phyloP scores from a whole-genome alignment of 2,797 vertebrate species.

The Lutjanus argentimaculatus region DNA sequence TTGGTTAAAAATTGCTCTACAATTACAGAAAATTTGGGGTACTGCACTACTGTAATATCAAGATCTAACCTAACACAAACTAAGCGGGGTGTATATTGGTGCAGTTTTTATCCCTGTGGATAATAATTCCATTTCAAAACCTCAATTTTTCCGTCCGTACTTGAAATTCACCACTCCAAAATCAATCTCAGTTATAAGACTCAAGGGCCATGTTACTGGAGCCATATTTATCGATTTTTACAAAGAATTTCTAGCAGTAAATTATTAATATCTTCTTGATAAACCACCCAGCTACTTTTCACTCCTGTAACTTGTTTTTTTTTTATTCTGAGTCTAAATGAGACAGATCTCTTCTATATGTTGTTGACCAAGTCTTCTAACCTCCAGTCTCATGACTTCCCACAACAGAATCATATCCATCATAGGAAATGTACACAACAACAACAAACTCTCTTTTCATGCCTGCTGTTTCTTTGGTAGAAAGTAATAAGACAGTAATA shows the following conservation, averaged over 20 bases:
- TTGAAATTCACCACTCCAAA: constrained; percentile 3
- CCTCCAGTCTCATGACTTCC: not conserved
- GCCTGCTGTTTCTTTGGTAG: not conserved
- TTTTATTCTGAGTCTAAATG: not conserved
- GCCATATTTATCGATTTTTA: constrained; percentile 1
- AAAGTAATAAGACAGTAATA: constrained; percentile 10
- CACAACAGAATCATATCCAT: not conserved
- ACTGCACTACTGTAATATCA: not conserved
- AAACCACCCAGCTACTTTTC: not conserved
- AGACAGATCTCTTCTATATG: not conserved
- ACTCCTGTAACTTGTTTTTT: not conserved
- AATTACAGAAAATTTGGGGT: not conserved
- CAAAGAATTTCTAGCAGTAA: constrained; percentile 7
- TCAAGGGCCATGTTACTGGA: constrained; percentile 7
- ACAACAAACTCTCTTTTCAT: constrained; percentile 8
- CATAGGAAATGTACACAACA: not conserved
- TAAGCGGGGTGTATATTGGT: not conserved
- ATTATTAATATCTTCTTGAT: not conserved
- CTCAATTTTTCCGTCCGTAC: not conserved
- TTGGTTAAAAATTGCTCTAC: not conserved
- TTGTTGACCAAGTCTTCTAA: not conserved
- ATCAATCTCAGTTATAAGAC: not conserved
- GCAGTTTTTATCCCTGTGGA: not conserved
- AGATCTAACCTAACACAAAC: not conserved
- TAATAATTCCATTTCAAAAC: not conserved